phyloP scores from a whole-genome alignment of 2,113 vertebrate species.

The Mormyrus lacerda region DNA sequence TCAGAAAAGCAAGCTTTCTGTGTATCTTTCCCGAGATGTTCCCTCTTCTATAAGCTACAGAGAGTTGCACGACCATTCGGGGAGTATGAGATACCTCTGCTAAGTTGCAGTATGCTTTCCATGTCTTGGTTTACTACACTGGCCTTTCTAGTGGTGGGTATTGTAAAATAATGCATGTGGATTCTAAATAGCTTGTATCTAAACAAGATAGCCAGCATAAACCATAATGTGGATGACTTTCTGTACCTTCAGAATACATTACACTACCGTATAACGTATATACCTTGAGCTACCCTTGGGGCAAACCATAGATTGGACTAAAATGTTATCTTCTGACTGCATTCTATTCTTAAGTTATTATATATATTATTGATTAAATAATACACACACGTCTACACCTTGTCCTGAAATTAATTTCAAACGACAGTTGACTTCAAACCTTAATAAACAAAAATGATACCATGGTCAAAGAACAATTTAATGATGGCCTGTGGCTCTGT shows the following conservation, averaged over 20 bases:
- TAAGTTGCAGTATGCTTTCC: background rate
- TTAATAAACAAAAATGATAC: constrained; percentile 58
- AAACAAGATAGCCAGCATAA: background rate
- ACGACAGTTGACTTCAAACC: constrained; percentile 49
- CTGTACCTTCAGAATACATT: background rate
- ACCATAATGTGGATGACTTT: background rate
- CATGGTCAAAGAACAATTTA: constrained; percentile 56
- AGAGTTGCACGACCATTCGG: background rate
- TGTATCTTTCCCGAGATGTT: constrained; percentile 33
- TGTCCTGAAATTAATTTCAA: constrained; percentile 44
- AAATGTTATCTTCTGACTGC: background rate
- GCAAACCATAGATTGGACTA: background rate
- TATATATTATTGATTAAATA: constrained; percentile 52
- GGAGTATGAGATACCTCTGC: background rate
- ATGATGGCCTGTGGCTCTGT: constrained; percentile 64
- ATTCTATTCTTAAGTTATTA: constrained; percentile 14
- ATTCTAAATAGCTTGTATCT: background rate
- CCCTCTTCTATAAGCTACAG: constrained; percentile 23
- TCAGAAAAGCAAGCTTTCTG: constrained; percentile 16
- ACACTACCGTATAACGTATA: background rate
- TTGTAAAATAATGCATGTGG: background rate
- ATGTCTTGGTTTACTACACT: background rate
- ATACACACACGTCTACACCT: constrained; percentile 41
- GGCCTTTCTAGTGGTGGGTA: background rate
- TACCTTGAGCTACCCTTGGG: background rate